Evolutionary conservation across 2,113 vertebrate genomes (phyloP), one percentile per base, ranked within the genome.

Genomic region (Toxotes chatareus): DNA sequence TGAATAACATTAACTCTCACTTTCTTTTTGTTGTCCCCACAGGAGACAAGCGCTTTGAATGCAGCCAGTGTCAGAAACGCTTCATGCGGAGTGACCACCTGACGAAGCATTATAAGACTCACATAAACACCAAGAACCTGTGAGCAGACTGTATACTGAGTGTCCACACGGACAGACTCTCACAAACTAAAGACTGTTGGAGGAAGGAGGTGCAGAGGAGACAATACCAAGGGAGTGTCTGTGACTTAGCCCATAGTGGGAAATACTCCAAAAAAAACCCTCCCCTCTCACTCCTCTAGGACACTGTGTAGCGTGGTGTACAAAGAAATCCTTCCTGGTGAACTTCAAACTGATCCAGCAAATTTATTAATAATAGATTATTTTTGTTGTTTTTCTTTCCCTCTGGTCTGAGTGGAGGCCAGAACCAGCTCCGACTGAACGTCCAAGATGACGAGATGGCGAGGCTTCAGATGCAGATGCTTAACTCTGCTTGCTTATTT

Each of bases 21-120:
- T 57, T 10, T 36, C 6, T 55, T 19, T 14, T 64, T 19, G 42
- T 4, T 40, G 51, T 27, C 89, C 80, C 76, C 27, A 40, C 94
- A 99, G 98, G 98, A 88, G 98, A 99, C 95, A 99, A 99, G 63
- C 96, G 98, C 49, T 99, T 99, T 3, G 98, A 99, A 94, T 99
- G 98, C 36, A 95, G 93, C 17, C 98, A 99, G 93, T 99, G 98
- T 96, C 98, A 99, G 96, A 99, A 99, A 82, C 97, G 98, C 82
- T 99, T 99, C 95, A 99, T 99, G 97, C 92, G 98, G 92, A 99
- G 98, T 19, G 98, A 99, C 94, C 98, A 99, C 92, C 96, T 99
- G 84, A 98, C 97, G n/a, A 99, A 99, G 95, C 98, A 99, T 95
- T 99, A 98, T 86, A 99, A 99, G 92, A 99, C 98, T 51, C 98